Evolutionary conservation across 2,113 vertebrate genomes (phyloP).

Genomic region (Sapayoa aenigma): DNA sequence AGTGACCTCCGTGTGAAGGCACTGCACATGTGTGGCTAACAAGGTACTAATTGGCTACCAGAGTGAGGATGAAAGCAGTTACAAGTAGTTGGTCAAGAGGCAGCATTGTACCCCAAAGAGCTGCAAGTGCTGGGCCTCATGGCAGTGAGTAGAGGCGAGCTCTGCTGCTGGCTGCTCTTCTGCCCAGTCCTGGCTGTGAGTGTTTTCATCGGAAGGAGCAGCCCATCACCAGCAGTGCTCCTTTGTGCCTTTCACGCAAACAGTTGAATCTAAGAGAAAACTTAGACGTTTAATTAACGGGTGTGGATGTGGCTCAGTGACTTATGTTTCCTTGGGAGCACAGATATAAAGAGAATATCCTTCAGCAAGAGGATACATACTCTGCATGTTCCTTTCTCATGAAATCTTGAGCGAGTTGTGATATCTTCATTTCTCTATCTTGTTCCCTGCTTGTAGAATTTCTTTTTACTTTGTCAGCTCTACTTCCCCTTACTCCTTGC

Average conservation of each 20-base stretch:
- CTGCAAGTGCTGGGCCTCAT: neutral
- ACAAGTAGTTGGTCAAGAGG: constrained; percentile 56
- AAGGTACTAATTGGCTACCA: constrained; percentile 70
- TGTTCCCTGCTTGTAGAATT: accelerated
- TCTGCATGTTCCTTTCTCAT: neutral
- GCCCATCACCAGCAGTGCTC: neutral
- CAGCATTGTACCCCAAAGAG: constrained; percentile 29
- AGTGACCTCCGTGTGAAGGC: constrained; percentile 37
- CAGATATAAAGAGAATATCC: neutral
- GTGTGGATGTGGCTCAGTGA: neutral
- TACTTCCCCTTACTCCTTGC: accelerated
- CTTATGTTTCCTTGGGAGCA: neutral
- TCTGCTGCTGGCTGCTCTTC: constrained; percentile 34
- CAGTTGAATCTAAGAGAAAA: neutral
- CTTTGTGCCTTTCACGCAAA: neutral
- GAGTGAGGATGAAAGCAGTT: constrained; percentile 48
- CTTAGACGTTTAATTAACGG: neutral
- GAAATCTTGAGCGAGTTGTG: neutral
- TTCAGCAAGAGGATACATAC: accelerated
- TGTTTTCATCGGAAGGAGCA: constrained; percentile 19
- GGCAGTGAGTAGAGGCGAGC: constrained; percentile 16
- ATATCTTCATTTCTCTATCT: neutral
- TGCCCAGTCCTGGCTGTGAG: neutral
- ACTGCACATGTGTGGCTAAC: constrained; percentile 68
- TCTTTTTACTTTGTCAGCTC: neutral